Evolutionary conservation across 2,888 invertebrate genomes (phyloP).

Genomic region (Sphaeridia pumilis): DNA sequence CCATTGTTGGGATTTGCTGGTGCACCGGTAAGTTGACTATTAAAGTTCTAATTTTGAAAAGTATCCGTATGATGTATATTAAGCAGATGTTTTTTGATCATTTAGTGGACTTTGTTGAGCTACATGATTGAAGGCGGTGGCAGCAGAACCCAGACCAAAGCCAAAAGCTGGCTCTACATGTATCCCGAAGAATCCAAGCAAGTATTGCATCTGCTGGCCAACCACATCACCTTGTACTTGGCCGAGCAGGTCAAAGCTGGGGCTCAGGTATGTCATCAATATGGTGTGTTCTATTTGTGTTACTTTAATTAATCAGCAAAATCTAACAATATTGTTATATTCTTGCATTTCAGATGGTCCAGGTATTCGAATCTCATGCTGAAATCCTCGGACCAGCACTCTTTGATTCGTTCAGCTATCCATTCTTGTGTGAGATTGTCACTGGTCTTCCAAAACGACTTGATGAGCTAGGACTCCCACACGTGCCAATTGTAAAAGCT

Average conservation of each 20-base stretch:
- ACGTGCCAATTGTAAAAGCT: slow-evolving; percentile 73
- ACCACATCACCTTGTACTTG: slow-evolving; percentile 74
- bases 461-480: slow-evolving; percentile 49
- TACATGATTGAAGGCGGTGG: slow-evolving; percentile 98
- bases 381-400: slow-evolving; percentile 70
- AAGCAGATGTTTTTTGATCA: slow-evolving; percentile 14
- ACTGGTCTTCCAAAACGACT: slow-evolving; percentile 55
- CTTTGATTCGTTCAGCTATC: slow-evolving; percentile 61
- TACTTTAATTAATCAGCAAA: no score
- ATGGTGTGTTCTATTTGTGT: background rate
- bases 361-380: slow-evolving; percentile 92
- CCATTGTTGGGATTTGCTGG: slow-evolving; percentile 92
- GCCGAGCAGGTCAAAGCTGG: slow-evolving; percentile 63
- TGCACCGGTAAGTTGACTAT: slow-evolving; percentile 62
- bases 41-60: background rate
- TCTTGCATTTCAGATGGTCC: slow-evolving; percentile 50
- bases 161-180: slow-evolving; percentile 77
- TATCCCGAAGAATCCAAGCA: slow-evolving; percentile 64
- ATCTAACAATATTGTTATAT: no score
- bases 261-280: slow-evolving; percentile 41
- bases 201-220: slow-evolving; percentile 62
- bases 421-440: slow-evolving; percentile 66
- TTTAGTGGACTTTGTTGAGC: slow-evolving; percentile 83
- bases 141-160: slow-evolving; percentile 79
- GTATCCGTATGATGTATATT: background rate